A percentile compares a stretch with the other conserved stretches of the same genome.
Conservation (phyloP, 2,113 vertebrate species). For the Brachypodius melanocephalos region DNA sequence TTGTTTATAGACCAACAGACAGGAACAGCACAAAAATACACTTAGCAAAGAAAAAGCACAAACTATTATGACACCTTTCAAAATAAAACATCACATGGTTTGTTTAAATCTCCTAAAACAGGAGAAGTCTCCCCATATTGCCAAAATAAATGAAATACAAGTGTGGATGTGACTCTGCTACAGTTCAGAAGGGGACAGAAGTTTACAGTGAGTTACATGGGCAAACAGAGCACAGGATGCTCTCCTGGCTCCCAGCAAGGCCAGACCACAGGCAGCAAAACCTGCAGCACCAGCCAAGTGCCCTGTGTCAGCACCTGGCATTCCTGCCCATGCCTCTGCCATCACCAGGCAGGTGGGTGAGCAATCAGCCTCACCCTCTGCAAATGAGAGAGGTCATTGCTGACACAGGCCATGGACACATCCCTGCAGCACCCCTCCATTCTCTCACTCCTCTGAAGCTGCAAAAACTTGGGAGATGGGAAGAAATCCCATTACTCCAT, state of each 20-base stretch:
- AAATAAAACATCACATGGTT: constrained; percentile 35
- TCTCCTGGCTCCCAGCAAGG: background rate
- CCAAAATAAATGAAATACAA: constrained; percentile 63
- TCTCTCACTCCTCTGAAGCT: background rate
- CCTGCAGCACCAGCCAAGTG: background rate
- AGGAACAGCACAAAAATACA: constrained; percentile 1
- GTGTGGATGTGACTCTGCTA: background rate
- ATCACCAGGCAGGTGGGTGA: background rate
- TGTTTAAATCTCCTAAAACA: constrained; percentile 35
- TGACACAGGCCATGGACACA: rapidly evolving
- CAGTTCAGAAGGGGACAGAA: constrained; percentile 20
- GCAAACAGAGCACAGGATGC: background rate
- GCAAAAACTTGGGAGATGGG: background rate
- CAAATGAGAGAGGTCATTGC: background rate
- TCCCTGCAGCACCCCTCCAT: background rate
- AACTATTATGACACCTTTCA: constrained; percentile 51
- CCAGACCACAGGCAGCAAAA: background rate
- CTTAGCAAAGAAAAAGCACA: background rate
- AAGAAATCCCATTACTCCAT: rapidly evolving
- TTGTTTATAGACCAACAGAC: constrained; percentile 25
- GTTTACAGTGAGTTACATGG: background rate
- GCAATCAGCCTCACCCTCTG: background rate
- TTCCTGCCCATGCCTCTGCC: background rate
- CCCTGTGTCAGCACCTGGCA: background rate
- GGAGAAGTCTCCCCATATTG: background rate